phyloP scores from a whole-genome alignment of 2,113 vertebrate genomes.

The Kryptolebias marmoratus region DNA sequence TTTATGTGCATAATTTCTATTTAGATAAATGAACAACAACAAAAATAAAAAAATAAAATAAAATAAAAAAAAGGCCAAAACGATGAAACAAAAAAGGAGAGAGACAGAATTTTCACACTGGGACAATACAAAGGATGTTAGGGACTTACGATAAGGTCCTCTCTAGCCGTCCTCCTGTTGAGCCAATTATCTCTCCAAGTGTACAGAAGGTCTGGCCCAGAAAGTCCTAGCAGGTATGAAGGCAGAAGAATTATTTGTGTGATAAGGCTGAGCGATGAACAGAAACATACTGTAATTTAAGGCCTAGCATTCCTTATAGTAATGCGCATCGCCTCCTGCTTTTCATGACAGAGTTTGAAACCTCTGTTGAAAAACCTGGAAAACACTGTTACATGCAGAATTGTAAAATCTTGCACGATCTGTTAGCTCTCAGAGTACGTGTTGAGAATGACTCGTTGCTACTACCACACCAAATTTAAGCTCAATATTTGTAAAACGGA shows the following conservation, averaged over 20 bases:
- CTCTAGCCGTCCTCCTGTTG: conserved; percentile 78
- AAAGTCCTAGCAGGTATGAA: conserved; percentile 73
- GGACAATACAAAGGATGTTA: neutral
- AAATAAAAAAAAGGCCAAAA: conserved; percentile 2
- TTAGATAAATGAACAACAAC: conserved; percentile 12
- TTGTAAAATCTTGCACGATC: too few species aligned
- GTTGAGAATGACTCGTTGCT: too few species aligned
- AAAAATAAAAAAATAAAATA: neutral
- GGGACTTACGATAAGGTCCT: conserved; percentile 81
- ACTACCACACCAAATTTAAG: too few species aligned
- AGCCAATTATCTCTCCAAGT: conserved; percentile 84
- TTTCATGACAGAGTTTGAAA: too few species aligned
- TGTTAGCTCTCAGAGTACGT: too few species aligned
- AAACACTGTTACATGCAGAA: too few species aligned
- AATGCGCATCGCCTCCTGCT: too few species aligned
- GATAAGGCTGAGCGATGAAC: neutral
- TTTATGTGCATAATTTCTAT: conserved; percentile 34
- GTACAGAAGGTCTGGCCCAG: conserved; percentile 85
- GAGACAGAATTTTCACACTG: neutral
- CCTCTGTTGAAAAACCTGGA: too few species aligned
- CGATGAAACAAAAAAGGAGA: neutral
- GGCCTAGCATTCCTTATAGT: too few species aligned
- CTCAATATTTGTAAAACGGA: too few species aligned
- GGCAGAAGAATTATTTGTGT: conserved; percentile 17
- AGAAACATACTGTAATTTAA: neutral